Evolutionary conservation across 2,797 vertebrate species (phyloP).

Genomic region (Peromyscus attwateri): DNA sequence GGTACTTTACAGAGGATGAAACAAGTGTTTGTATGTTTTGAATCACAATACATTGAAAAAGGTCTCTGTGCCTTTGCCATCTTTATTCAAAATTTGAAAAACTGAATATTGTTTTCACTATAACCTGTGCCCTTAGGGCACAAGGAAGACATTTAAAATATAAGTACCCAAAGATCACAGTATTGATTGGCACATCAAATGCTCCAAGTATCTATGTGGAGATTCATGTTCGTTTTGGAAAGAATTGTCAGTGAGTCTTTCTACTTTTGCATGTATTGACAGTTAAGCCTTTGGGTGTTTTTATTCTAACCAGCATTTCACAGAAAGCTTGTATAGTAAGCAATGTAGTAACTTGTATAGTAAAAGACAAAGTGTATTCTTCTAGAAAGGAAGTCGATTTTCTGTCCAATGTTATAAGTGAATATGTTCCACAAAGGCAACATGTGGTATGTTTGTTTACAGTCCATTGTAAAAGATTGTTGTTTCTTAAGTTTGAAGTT

Average conservation of each 20-base stretch:
- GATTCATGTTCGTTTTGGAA: not conserved
- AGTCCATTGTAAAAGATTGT: not conserved
- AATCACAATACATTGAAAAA: not conserved
- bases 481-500: not conserved
- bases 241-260: not conserved
- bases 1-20: not conserved
- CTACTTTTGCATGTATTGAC: not conserved
- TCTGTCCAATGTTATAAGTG: not conserved
- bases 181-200: not conserved
- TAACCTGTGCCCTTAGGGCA: not conserved
- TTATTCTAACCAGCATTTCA: slow-evolving; percentile 4
- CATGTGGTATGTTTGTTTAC: not conserved
- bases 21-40: not conserved
- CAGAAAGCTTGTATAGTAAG: not conserved
- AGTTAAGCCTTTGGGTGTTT: not conserved
- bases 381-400: not conserved
- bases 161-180: not conserved
- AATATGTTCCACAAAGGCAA: not conserved
- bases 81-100: not conserved
- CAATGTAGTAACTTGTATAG: not conserved
- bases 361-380: not conserved
- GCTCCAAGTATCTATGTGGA: not conserved
- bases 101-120: not conserved
- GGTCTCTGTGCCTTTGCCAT: not conserved
- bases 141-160: not conserved